Conservation (phyloP, 2,797 vertebrate genomes). For the Muscicapa striata region DNA sequence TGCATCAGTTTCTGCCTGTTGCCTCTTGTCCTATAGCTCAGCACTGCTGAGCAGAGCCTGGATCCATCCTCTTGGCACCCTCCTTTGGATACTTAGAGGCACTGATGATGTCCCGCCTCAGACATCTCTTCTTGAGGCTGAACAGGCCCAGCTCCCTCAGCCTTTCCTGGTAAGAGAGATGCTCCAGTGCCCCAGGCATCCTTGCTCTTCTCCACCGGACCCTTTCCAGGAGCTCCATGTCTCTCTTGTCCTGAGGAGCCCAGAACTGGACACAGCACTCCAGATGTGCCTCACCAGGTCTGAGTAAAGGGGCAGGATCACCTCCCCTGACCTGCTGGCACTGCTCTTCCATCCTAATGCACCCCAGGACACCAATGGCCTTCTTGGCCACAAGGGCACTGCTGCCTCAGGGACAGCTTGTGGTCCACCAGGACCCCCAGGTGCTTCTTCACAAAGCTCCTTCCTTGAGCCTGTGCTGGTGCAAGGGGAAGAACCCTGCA, state of each 20-base stretch:
- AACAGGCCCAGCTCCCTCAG: not conserved
- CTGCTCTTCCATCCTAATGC: not conserved
- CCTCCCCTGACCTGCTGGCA: accelerated
- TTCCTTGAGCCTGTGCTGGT: not conserved
- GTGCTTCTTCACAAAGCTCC: not conserved
- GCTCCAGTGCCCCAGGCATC: no score
- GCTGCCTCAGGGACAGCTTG: not conserved
- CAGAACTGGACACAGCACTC: no score
- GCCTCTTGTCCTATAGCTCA: not conserved
- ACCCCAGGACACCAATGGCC: not conserved
- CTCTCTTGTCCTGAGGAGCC: no score
- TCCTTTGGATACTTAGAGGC: not conserved
- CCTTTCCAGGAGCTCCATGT: no score
- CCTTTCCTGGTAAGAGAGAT: no score
- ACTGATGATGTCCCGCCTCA: not conserved
- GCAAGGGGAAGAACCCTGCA: not conserved
- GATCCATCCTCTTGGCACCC: not conserved
- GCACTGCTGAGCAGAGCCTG: not conserved
- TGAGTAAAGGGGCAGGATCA: not conserved
- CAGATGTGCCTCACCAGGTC: not conserved
- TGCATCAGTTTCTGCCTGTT: not conserved
- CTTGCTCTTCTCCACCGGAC: no score
- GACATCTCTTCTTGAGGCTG: accelerated
- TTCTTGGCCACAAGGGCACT: not conserved
- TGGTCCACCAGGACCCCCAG: not conserved